Percentiles rank a stretch among this genome's conserved stretches.
phyloP scores from a whole-genome alignment of 2,888 invertebrate species.

The Epistrophe eligans region DNA sequence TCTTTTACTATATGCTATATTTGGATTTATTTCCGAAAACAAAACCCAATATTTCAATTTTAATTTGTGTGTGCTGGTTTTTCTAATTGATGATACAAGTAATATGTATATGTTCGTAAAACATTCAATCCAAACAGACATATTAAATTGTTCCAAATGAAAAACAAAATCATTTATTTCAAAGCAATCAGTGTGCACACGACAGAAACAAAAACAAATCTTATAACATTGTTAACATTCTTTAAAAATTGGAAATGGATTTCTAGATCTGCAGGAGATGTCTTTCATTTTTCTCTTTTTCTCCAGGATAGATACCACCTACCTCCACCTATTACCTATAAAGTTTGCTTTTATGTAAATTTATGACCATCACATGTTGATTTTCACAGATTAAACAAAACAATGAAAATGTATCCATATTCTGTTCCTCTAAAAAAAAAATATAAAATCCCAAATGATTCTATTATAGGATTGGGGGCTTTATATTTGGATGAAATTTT shows the following conservation, averaged over 20 bases:
- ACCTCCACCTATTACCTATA: not conserved
- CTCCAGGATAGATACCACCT: not conserved
- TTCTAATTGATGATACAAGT: not conserved
- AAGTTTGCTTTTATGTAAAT: constrained; percentile 29
- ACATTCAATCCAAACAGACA: not conserved
- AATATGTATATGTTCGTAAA: not conserved
- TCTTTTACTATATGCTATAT: not conserved
- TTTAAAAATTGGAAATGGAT: not conserved
- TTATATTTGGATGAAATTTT: not conserved
- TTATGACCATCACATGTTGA: constrained; percentile 43
- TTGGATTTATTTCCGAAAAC: not conserved
- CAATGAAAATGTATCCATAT: constrained; percentile 28
- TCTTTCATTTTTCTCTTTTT: not conserved
- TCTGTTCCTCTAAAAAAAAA: not conserved
- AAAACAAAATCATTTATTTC: constrained; percentile 18
- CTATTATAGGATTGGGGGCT: not conserved
- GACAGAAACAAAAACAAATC: too few species aligned
- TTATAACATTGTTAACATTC: not conserved
- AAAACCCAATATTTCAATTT: not conserved
- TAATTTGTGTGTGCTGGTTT: not conserved
- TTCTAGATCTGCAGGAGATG: not conserved
- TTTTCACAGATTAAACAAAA: constrained; percentile 56
- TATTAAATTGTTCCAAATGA: not conserved
- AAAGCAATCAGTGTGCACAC: constrained; percentile 17
- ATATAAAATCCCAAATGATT: not conserved